Evolutionary conservation across 1,140 invertebrate genomes (phyloP).

Genomic region (Aphaenogaster floridana): DNA sequence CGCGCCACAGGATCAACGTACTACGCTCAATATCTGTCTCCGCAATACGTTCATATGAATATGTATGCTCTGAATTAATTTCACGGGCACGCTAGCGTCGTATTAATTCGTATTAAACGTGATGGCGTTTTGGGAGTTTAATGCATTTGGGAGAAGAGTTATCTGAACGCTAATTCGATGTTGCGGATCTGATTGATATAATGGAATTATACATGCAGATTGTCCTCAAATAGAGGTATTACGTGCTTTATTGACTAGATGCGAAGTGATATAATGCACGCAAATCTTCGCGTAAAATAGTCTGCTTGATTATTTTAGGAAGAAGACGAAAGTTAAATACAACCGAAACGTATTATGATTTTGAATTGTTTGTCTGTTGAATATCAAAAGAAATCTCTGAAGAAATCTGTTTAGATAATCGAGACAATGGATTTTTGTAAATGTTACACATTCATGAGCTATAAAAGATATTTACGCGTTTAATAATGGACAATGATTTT

Average conservation of each 20-base stretch:
- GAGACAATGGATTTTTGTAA: background rate
- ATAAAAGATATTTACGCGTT: background rate
- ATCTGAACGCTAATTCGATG: background rate
- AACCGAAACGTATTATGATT: background rate
- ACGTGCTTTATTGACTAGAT: background rate
- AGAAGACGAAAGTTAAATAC: background rate
- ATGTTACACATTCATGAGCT: background rate
- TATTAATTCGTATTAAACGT: background rate
- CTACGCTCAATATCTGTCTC: background rate
- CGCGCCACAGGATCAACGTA: background rate
- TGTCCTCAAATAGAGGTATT: background rate
- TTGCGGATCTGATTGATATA: background rate
- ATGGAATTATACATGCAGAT: background rate
- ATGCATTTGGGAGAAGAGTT: background rate
- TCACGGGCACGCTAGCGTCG: background rate
- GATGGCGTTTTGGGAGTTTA: background rate
- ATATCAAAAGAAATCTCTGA: background rate
- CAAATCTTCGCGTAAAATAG: background rate
- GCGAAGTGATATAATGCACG: too few species aligned
- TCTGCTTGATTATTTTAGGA: background rate
- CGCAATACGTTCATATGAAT: background rate
- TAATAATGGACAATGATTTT: background rate
- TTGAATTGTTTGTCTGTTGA: background rate
- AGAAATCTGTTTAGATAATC: slow-evolving; percentile 2
- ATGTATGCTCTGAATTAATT: background rate